phyloP scores from a whole-genome alignment of 1,140 invertebrate genomes.

The Leucophenga varia region DNA sequence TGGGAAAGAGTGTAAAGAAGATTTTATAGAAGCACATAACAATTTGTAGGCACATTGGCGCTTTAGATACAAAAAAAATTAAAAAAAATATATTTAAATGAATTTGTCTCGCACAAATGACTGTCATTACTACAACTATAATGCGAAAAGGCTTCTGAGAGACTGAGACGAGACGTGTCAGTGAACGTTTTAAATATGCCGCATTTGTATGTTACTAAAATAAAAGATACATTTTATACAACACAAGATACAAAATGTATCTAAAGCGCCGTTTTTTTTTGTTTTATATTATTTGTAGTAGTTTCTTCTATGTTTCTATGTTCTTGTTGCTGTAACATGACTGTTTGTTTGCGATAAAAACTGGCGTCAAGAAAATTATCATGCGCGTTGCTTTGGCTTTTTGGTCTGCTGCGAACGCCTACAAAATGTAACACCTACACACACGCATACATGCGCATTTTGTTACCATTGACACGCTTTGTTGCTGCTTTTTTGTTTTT shows the following conservation, averaged over 20 bases:
- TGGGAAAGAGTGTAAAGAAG: too few relatives aligned
- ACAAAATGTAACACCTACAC: background rate
- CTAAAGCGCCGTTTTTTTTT: background rate
- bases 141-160: too few relatives aligned
- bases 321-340: slow-evolving; percentile 25
- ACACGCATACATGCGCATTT: too few relatives aligned
- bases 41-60: too few relatives aligned
- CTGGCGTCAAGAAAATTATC: slow-evolving; percentile 53
- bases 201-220: slow-evolving; percentile 49
- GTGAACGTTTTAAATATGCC: slow-evolving; percentile 21
- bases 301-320: too few relatives aligned
- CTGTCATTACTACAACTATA: slow-evolving; percentile 28
- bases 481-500: too few relatives aligned
- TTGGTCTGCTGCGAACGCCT: slow-evolving; percentile 20
- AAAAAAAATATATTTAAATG: slow-evolving; percentile 45
- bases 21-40: too few relatives aligned
- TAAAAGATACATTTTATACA: slow-evolving; percentile 53
- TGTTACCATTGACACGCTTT: too few relatives aligned
- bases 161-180: slow-evolving; percentile 14
- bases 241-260: slow-evolving; percentile 18
- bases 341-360: slow-evolving; percentile 50
- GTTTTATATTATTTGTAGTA: too few relatives aligned
- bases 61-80: too few relatives aligned
- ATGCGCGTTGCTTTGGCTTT: slow-evolving; percentile 38
- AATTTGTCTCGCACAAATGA: slow-evolving; percentile 53